Evolutionary conservation across 2,113 vertebrate genomes (phyloP).

Genomic region (Regulus satrapa): DNA sequence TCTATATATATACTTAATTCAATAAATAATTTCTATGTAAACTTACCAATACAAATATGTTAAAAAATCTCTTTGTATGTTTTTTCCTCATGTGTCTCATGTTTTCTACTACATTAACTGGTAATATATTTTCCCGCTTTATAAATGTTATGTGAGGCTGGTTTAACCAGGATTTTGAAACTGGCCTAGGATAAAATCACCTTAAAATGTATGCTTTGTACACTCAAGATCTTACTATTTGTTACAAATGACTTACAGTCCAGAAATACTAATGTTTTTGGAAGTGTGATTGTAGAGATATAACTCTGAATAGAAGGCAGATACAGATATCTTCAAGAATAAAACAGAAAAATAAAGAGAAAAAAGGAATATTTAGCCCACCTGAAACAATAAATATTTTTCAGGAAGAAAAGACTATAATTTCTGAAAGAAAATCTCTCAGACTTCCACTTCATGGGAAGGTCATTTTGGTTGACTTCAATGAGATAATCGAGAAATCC

Average conservation of each 20-base stretch:
- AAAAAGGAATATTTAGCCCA: not conserved
- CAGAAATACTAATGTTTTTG: not conserved
- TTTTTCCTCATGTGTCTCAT: not conserved
- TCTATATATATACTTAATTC: not conserved
- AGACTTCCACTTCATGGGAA: not conserved
- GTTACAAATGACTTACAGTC: not conserved
- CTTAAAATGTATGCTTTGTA: not conserved
- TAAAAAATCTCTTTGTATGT: not conserved
- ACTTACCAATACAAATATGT: not conserved
- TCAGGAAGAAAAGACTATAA: not conserved
- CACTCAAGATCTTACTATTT: not conserved
- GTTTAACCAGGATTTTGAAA: not conserved
- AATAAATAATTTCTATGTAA: not conserved
- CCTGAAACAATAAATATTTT: not conserved
- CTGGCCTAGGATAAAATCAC: not conserved
- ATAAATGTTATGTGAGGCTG: not conserved
- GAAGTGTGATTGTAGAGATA: not conserved
- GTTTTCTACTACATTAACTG: not conserved
- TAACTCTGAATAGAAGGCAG: not conserved
- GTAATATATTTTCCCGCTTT: not conserved
- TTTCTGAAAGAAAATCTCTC: constrained; percentile 23
- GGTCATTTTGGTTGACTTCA: constrained; percentile 1
- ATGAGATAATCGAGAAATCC: constrained; percentile 15
- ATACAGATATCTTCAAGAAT: not conserved
- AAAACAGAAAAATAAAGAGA: not conserved